Percentiles rank a stretch among this genome's conserved stretches.
Evolutionary conservation across 2,888 invertebrate species (phyloP).

Genomic region (Hirtodrosophila duncani): DNA sequence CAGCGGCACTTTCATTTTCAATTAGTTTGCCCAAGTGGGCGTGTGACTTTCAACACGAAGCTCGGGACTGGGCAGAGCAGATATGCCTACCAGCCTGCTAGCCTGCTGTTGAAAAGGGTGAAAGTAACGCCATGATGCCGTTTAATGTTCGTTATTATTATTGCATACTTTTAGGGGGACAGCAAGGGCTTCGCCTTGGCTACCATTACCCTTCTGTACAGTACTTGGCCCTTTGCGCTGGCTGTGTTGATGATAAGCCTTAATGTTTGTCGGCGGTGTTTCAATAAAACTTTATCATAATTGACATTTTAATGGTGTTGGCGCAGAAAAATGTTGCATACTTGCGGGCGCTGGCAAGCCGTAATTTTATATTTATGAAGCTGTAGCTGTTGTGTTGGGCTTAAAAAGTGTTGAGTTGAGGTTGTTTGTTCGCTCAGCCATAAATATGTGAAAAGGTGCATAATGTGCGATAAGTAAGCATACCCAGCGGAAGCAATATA

Average conservation of each 20-base stretch:
- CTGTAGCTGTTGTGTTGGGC: conserved; percentile 27
- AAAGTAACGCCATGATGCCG: conserved; percentile 39
- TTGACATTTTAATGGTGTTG: conserved; percentile 65
- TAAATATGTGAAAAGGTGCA: conserved; percentile 50
- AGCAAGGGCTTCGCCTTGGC: neutral
- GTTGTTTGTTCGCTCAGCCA: too few species aligned
- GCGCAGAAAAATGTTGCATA: conserved; percentile 26
- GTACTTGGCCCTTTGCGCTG: conserved; percentile 30
- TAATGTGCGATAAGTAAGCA: conserved; percentile 44
- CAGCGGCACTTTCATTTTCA: conserved; percentile 62
- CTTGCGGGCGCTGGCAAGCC: conserved; percentile 25
- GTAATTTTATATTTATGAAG: conserved; percentile 58
- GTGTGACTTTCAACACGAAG: conserved; percentile 63
- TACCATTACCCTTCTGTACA: neutral
- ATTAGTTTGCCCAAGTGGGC: conserved; percentile 67
- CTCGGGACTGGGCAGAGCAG: neutral
- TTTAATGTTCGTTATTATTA: conserved; percentile 66
- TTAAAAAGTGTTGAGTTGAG: conserved; percentile 37
- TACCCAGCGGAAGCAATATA: neutral
- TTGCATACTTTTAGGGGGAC: conserved; percentile 42
- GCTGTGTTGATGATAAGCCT: conserved; percentile 59
- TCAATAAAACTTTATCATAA: conserved; percentile 71
- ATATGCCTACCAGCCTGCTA: conserved; percentile 20
- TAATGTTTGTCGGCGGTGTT: conserved; percentile 64
- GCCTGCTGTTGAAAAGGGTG: conserved; percentile 52